These are phyloP conservation scores for Drosophila mayaguana DNA, from an alignment of 2,888 invertebrate genomes.

Conservation along the genomic window DNA sequence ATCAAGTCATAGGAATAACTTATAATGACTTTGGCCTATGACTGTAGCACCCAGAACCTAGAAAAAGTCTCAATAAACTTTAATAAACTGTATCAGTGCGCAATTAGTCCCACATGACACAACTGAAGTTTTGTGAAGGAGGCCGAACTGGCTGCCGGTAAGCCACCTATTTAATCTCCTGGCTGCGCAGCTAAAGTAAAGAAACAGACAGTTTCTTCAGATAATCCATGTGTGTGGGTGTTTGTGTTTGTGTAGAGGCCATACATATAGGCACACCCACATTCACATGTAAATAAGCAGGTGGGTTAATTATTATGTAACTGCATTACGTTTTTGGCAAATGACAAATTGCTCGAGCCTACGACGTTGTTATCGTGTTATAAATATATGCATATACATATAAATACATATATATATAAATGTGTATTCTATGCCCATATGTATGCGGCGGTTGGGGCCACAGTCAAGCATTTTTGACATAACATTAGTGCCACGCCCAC, in stretches of 20 bases:
- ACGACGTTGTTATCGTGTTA: slow-evolving; percentile 27
- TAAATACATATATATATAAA: slow-evolving; percentile 9
- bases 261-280: not conserved
- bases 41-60: too few species aligned
- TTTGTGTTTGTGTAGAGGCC: not conserved
- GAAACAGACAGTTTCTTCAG: slow-evolving; percentile 33
- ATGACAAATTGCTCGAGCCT: slow-evolving; percentile 72
- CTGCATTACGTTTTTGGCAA: slow-evolving; percentile 76
- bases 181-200: slow-evolving; percentile 22
- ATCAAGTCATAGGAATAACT: not conserved
- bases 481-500: slow-evolving; percentile 72
- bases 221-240: slow-evolving; percentile 20
- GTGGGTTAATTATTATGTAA: slow-evolving; percentile 75
- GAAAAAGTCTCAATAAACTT: slow-evolving; percentile 10
- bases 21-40: not conserved
- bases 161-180: not conserved
- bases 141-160: not conserved
- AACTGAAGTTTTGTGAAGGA: slow-evolving; percentile 4
- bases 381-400: slow-evolving; percentile 34
- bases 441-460: not conserved
- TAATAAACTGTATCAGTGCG: not conserved
- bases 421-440: slow-evolving; percentile 6
- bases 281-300: slow-evolving; percentile 31
- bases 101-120: not conserved
- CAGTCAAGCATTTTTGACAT: slow-evolving; percentile 68